Percentiles rank a stretch among this genome's conserved stretches.
Conservation (phyloP, 2,113 vertebrate genomes). For the Octodon degus region DNA sequence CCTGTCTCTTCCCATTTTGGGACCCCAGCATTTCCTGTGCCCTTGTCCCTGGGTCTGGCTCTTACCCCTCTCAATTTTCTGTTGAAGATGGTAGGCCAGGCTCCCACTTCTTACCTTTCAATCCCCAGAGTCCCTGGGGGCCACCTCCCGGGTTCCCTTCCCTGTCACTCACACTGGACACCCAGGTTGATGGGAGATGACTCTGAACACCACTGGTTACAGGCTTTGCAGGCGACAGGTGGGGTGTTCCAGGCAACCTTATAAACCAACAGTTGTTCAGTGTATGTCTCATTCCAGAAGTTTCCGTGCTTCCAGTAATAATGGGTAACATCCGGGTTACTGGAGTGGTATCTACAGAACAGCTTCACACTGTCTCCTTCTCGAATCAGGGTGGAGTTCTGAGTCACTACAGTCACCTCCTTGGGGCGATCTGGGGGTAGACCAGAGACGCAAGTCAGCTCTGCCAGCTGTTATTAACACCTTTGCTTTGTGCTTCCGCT, state of each 20-base stretch:
- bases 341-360: conserved; percentile 71
- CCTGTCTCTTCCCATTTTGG: background rate
- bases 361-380: conserved; percentile 77
- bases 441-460: background rate
- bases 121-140: background rate
- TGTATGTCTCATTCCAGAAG: accelerated
- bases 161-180: conserved; percentile 71
- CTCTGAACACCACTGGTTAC: conserved; percentile 44
- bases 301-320: accelerated
- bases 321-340: conserved; percentile 49
- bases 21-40: background rate
- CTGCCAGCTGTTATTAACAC: background rate
- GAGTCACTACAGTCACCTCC: conserved; percentile 40
- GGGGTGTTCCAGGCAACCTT: background rate
- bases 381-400: background rate
- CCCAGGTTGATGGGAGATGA: background rate
- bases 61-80: background rate
- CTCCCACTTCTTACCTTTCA: accelerated
- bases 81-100: background rate
- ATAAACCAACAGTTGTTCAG: background rate
- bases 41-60: background rate
- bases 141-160: background rate
- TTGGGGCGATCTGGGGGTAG: conserved; percentile 71
- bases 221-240: conserved; percentile 45
- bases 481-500: background rate